These are phyloP conservation scores for Aepyceros melampus DNA, from an alignment of 2,113 vertebrate genomes.

Conservation along the genomic window DNA sequence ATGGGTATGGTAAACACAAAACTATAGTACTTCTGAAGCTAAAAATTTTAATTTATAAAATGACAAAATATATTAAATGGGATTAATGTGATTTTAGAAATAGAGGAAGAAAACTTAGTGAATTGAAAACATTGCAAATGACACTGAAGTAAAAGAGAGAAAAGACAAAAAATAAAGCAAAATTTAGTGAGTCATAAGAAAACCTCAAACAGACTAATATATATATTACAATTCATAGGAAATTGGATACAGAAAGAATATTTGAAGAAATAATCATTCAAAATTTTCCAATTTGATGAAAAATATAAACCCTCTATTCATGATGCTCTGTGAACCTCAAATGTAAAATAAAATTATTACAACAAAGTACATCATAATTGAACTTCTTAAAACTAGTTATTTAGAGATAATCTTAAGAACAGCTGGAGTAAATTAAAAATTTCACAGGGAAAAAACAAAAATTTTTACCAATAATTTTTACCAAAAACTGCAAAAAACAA, in stretches of 20 bases:
- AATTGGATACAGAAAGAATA: neutral
- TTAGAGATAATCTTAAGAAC: neutral
- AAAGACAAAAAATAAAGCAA: neutral
- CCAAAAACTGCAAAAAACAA: neutral
- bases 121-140: neutral
- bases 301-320: neutral
- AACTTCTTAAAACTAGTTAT: neutral
- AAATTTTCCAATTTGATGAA: neutral
- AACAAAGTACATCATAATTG: neutral
- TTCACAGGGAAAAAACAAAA: neutral
- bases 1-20: neutral
- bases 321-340: neutral
- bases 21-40: neutral
- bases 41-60: neutral
- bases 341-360: neutral
- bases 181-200: neutral
- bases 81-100: neutral
- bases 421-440: neutral
- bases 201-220: neutral
- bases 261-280: neutral
- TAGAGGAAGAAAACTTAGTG: neutral
- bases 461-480: neutral
- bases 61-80: neutral
- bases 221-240: neutral
- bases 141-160: neutral